phyloP scores from a whole-genome alignment of 2,797 vertebrate genomes.

The Fratercula arctica region DNA sequence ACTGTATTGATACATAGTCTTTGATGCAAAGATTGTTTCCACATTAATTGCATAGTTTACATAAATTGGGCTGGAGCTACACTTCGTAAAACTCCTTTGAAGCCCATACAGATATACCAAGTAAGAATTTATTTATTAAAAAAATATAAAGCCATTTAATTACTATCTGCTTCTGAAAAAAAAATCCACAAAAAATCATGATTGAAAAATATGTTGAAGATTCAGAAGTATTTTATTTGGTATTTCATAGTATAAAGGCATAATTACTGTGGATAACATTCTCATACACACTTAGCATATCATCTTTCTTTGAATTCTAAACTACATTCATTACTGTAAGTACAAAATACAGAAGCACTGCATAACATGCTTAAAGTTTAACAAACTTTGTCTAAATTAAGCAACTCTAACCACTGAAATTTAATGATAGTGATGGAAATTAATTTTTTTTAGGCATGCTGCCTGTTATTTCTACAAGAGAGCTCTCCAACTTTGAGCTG shows the following conservation, averaged over 20 bases:
- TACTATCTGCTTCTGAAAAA: background rate
- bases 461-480: constrained; percentile 89
- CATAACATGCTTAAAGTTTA: background rate
- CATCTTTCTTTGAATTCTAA: background rate
- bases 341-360: background rate
- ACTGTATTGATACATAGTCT: background rate
- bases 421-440: background rate
- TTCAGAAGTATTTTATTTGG: background rate
- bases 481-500: constrained; percentile 91
- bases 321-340: background rate
- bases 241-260: background rate
- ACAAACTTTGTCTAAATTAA: background rate
- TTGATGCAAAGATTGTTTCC: background rate
- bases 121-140: background rate
- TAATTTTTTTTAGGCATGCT: constrained; percentile 85
- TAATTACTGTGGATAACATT: background rate
- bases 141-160: background rate
- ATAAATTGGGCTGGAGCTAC: background rate
- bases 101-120: background rate
- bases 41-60: background rate
- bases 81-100: background rate
- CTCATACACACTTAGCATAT: background rate
- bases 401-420: background rate
- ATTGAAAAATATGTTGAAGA: background rate
- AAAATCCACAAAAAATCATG: background rate